These are phyloP conservation scores for Hassar affinis DNA, from an alignment of 2,113 vertebrate genomes.

Conservation along the genomic window DNA sequence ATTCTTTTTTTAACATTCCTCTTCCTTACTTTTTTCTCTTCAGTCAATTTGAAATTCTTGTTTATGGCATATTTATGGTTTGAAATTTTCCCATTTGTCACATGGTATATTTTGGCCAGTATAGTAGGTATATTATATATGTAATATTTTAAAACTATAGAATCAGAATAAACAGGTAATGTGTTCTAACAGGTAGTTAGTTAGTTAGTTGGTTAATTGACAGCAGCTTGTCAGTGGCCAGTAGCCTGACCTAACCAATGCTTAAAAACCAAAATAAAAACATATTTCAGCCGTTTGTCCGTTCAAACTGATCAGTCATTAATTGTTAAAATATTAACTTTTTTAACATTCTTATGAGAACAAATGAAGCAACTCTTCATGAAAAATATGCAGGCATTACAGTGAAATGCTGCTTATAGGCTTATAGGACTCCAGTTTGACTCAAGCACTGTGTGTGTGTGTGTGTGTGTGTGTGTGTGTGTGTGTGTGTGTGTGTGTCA, in stretches of 20 bases:
- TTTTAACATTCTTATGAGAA: not conserved
- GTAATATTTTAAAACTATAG: no score
- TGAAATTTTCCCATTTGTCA: not conserved
- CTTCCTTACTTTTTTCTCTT: not conserved
- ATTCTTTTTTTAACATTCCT: constrained; percentile 6
- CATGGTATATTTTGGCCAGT: not conserved
- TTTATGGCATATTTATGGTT: not conserved
- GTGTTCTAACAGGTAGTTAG: no score
- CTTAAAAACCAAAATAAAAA: not conserved
- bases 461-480: no score
- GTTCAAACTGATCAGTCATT: not conserved
- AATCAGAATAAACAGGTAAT: not conserved
- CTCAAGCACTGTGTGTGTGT: no score
- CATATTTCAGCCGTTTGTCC: not conserved
- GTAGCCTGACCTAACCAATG: not conserved
- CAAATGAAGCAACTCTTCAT: not conserved
- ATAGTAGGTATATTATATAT: no score
- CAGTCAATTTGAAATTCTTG: not conserved
- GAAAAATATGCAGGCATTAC: not conserved
- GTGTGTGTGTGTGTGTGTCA: not conserved
- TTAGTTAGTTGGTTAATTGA: not conserved
- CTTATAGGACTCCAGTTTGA: no score
- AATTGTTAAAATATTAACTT: not conserved
- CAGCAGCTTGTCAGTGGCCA: not conserved
- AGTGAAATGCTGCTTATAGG: not conserved